These are phyloP conservation scores for Lacanobia oleracea DNA, from an alignment of 2,888 invertebrate species.

Conservation along the genomic window DNA sequence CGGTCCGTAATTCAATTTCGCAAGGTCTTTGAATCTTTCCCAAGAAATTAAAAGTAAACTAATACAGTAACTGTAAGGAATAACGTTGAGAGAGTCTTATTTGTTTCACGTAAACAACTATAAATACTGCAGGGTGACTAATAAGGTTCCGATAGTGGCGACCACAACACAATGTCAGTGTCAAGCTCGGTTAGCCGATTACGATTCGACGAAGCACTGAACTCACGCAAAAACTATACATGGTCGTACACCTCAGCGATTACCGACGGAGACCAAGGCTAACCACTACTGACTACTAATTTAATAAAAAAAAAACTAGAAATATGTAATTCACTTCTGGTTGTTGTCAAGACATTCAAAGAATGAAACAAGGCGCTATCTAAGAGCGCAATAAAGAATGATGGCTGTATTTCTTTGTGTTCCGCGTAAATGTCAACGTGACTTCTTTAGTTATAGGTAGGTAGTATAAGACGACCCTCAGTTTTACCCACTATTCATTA, in stretches of 20 bases:
- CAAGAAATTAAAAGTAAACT: neutral
- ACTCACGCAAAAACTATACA: conserved; percentile 75
- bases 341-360: conserved; percentile 26
- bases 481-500: conserved; percentile 52
- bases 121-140: conserved; percentile 51
- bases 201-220: conserved; percentile 69
- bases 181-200: conserved; percentile 68
- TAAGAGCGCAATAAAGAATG: neutral
- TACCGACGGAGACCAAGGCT: conserved; percentile 77
- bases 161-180: conserved; percentile 76
- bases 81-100: neutral
- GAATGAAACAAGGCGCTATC: conserved; percentile 1
- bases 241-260: conserved; percentile 79
- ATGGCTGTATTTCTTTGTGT: conserved; percentile 12
- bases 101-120: conserved; percentile 21
- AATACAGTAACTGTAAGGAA: neutral
- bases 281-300: conserved; percentile 65
- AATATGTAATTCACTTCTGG: conserved; percentile 35
- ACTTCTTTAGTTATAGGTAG: conserved; percentile 25
- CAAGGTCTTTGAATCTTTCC: neutral
- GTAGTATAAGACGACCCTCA: conserved; percentile 43
- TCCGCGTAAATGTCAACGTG: conserved; percentile 43
- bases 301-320: conserved; percentile 43
- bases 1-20: neutral
- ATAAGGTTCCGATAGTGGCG: conserved; percentile 43